These are phyloP conservation scores for Pangasius sanitwongsei DNA, from an alignment of 2,797 vertebrate species.

Conservation along the genomic window DNA sequence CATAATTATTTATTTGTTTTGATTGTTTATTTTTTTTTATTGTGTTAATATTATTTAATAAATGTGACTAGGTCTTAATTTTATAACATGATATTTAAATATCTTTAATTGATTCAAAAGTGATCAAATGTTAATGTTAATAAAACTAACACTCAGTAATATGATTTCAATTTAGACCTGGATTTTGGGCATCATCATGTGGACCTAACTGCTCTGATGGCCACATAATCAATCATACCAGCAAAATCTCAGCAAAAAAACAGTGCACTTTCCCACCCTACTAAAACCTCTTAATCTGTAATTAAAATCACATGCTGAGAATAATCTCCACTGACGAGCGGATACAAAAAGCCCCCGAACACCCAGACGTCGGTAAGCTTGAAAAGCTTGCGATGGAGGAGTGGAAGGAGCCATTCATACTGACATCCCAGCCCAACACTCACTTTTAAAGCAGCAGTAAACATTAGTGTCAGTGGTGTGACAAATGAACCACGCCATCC, in stretches of 20 bases:
- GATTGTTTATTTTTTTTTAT: not conserved
- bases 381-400: conserved; percentile 17
- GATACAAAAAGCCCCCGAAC: conserved; percentile 29
- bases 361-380: not conserved
- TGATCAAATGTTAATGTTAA: not conserved
- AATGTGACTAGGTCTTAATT: not conserved
- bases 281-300: not conserved
- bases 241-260: not conserved
- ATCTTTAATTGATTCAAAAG: too few relatives aligned
- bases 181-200: not conserved
- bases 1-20: not conserved
- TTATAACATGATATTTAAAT: not conserved
- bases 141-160: not conserved
- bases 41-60: not conserved
- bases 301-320: conserved; percentile 28
- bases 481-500: conserved; percentile 62
- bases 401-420: conserved; percentile 12
- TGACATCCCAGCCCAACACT: not conserved
- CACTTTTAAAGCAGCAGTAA: conserved; percentile 50
- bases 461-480: conserved; percentile 64
- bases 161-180: not conserved
- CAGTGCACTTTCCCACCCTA: not conserved
- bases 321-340: not conserved
- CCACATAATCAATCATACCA: not conserved
- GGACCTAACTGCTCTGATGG: not conserved